Conservation (phyloP, 2,888 invertebrate genomes). For the Ischnus inquisitorius region DNA sequence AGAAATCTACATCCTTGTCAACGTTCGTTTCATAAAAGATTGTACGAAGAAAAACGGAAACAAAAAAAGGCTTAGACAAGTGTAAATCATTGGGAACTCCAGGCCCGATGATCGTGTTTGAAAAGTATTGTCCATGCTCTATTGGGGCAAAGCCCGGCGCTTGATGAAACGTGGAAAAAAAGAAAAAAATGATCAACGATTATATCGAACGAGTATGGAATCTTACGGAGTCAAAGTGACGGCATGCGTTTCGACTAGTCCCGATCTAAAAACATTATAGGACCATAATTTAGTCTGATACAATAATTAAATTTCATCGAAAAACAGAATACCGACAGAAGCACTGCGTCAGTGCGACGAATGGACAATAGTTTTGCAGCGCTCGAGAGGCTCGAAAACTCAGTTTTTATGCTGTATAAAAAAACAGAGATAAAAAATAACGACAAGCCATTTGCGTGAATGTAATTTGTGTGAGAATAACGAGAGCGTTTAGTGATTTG, state of each 20-base stretch:
- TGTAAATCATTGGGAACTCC: conserved; percentile 60
- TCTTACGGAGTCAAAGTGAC: too few species aligned
- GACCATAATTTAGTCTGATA: too few species aligned
- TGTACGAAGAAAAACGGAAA: conserved; percentile 21
- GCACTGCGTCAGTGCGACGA: neutral
- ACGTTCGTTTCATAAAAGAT: conserved; percentile 37
- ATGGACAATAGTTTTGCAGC: conserved; percentile 4
- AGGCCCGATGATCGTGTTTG: neutral
- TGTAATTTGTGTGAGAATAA: conserved; percentile 53
- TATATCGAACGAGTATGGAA: too few species aligned
- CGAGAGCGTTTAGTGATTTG: conserved; percentile 47
- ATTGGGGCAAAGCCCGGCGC: neutral
- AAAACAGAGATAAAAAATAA: conserved; percentile 27
- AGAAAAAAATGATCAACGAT: too few species aligned
- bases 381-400: neutral
- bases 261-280: too few species aligned
- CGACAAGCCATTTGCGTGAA: conserved; percentile 42
- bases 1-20: conserved; percentile 38
- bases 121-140: neutral
- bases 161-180: too few species aligned
- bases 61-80: neutral
- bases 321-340: neutral
- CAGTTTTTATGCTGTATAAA: conserved; percentile 9
- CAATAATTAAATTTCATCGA: too few species aligned
- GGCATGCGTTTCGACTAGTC: too few species aligned